phyloP scores from a whole-genome alignment of 2,113 vertebrate genomes.

The Anthoscopus minutus region DNA sequence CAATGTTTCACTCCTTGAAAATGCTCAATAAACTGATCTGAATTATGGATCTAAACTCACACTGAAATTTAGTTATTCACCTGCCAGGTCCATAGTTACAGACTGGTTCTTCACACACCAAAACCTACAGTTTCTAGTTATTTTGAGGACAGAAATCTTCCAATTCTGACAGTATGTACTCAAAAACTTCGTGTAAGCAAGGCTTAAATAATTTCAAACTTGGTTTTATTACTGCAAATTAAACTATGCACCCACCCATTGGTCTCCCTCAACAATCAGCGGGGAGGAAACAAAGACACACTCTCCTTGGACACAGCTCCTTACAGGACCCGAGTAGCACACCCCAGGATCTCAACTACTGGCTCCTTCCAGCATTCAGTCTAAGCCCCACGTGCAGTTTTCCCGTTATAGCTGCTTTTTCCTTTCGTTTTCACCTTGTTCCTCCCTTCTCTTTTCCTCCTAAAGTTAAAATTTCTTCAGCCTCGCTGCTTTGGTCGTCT shows the following conservation, averaged over 20 bases:
- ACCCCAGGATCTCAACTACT: rapidly evolving
- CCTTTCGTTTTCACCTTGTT: too few species aligned
- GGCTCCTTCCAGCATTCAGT: background rate
- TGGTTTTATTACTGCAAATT: background rate
- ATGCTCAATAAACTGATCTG: background rate
- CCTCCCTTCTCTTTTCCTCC: background rate
- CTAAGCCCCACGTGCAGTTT: rapidly evolving
- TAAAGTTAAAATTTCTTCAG: background rate
- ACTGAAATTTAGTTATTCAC: background rate
- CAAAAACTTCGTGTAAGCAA: background rate
- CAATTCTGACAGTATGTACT: background rate
- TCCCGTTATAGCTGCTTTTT: background rate
- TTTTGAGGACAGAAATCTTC: background rate
- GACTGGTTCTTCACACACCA: background rate
- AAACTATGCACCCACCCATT: background rate
- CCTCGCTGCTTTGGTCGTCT: background rate
- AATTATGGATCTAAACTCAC: background rate
- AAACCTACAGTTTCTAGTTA: background rate
- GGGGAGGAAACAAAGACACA: background rate
- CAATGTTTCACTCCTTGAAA: background rate
- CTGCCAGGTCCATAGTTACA: background rate
- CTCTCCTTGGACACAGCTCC: too few species aligned
- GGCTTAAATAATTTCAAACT: background rate
- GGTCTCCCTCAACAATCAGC: background rate
- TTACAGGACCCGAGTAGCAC: background rate